Percentiles rank a stretch among this genome's conserved stretches.
Evolutionary conservation across 1,140 invertebrate genomes (phyloP).

Genomic region (Drosophila sechellia): DNA sequence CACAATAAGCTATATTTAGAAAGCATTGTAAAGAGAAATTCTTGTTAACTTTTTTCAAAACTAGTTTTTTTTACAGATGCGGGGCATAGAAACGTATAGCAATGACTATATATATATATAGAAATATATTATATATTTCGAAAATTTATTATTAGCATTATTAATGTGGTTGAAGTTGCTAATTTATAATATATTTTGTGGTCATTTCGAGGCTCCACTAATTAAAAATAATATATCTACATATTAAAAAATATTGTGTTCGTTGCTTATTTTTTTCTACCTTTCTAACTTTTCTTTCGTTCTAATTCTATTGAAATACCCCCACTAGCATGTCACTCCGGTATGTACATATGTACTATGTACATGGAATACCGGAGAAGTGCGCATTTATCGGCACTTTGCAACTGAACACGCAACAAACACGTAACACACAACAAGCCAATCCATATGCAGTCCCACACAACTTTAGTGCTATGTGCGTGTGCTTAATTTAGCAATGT

Average conservation of each 20-base stretch:
- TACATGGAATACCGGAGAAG: slow-evolving; percentile 24
- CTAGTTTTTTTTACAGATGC: no score
- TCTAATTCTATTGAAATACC: not conserved
- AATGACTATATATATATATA: no score
- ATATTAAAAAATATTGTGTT: not conserved
- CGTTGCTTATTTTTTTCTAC: not conserved
- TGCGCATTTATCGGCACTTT: slow-evolving; percentile 49
- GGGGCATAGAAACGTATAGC: no score
- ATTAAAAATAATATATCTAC: no score
- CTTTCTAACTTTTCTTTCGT: not conserved
- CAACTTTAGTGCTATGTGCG: not conserved
- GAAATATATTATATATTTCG: no score
- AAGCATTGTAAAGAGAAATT: no score
- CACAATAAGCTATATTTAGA: not conserved
- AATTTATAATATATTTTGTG: not conserved
- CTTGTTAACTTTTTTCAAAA: no score
- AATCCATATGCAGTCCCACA: slow-evolving; percentile 13
- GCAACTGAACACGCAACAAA: slow-evolving; percentile 44
- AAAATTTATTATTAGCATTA: no score
- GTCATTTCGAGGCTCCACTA: no score
- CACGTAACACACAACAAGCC: slow-evolving; percentile 21
- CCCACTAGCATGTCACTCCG: slow-evolving; percentile 3
- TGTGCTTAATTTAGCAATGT: slow-evolving; percentile 44
- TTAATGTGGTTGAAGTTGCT: no score
- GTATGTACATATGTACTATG: slow-evolving; percentile 6